Conservation (phyloP, 2,797 vertebrate genomes). For the Scarus forsteni region DNA sequence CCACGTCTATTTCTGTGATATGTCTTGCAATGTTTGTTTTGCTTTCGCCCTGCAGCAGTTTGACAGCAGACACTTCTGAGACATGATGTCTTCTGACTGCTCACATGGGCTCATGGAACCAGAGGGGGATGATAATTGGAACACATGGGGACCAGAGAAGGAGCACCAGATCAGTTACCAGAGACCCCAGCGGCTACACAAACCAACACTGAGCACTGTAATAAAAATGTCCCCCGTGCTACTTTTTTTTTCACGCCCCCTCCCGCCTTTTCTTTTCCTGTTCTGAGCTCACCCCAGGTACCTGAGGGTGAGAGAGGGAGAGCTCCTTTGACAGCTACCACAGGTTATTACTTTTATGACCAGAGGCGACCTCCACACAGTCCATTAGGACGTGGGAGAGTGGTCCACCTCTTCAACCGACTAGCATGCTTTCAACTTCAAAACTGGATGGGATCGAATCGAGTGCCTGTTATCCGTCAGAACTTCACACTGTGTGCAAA, state of each 20-base stretch:
- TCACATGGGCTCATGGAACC: conserved; percentile 49
- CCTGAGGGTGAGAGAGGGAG: conserved; percentile 48
- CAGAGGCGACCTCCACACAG: conserved; percentile 73
- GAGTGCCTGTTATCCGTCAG: conserved; percentile 50
- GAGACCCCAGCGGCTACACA: conserved; percentile 66
- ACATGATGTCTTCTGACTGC: conserved; percentile 41
- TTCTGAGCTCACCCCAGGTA: conserved; percentile 52
- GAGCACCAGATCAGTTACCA: conserved; percentile 57
- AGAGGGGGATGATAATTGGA: conserved; percentile 73
- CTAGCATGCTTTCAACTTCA: conserved; percentile 44
- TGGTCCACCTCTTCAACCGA: conserved; percentile 60
- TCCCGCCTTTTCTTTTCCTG: conserved; percentile 43
- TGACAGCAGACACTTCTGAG: conserved; percentile 47
- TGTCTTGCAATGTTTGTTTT: conserved; percentile 18
- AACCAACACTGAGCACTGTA: conserved; percentile 62
- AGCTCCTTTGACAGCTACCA: conserved; percentile 73
- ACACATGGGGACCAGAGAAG: conserved; percentile 56
- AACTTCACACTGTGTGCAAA: conserved; percentile 43
- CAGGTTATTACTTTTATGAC: conserved; percentile 81
- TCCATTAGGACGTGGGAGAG: conserved; percentile 77
- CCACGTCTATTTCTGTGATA: conserved; percentile 17
- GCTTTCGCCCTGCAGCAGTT: conserved; percentile 31
- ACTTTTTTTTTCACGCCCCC: conserved; percentile 14
- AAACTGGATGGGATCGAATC: conserved; percentile 35
- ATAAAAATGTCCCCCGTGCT: conserved; percentile 69